Evolutionary conservation across 2,888 invertebrate genomes (phyloP).

Genomic region (Melinaea menophilus): DNA sequence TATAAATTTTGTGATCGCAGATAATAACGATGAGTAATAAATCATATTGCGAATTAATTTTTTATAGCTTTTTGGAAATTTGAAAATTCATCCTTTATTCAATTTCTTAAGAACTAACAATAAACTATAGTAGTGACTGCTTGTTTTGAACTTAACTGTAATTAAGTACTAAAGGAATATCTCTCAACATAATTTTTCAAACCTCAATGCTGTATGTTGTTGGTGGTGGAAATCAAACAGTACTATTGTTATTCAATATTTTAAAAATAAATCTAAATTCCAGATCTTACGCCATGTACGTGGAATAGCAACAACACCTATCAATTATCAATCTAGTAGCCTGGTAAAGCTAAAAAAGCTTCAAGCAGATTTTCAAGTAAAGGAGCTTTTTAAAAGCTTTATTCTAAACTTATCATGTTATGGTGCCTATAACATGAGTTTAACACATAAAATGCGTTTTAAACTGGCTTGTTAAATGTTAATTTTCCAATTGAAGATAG

Average conservation of each 20-base stretch:
- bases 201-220: background rate
- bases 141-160: no score
- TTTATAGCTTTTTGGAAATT: no score
- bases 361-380: constrained; percentile 45
- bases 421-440: no score
- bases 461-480: background rate
- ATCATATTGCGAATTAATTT: no score
- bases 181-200: no score
- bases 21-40: no score
- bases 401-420: background rate
- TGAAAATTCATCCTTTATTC: no score
- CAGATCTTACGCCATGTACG: constrained; percentile 10
- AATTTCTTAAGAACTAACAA: no score
- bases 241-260: background rate
- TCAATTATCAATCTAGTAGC: constrained; percentile 25
- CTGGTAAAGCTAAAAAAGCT: constrained; percentile 40
- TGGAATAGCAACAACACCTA: constrained; percentile 28
- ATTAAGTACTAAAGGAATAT: no score
- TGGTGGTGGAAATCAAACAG: background rate
- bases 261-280: background rate
- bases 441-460: background rate
- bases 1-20: no score
- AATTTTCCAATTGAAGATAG: background rate
- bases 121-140: no score
- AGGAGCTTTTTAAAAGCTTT: background rate